Evolutionary conservation across 2,797 vertebrate genomes (phyloP).

Genomic region (Sebastes vulpes): DNA sequence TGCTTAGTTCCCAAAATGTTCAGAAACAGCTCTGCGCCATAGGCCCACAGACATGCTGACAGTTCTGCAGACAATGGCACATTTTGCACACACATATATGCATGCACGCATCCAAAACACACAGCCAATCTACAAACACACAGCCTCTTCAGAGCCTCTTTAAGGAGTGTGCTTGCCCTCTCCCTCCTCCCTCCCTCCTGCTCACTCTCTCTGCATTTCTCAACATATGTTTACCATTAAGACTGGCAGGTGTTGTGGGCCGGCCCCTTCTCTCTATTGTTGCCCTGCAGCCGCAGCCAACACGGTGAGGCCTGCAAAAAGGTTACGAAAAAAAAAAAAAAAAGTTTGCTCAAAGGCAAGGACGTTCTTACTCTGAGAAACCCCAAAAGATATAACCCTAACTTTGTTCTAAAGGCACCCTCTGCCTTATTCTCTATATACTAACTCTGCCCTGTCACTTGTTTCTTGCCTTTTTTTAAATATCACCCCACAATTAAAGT

Average conservation of each 20-base stretch:
- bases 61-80: conserved; percentile 2
- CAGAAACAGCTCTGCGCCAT: neutral
- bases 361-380: conserved; percentile 12
- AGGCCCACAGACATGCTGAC: neutral
- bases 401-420: conserved; percentile 6
- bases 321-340: conserved; percentile 42
- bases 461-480: neutral
- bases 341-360: conserved; percentile 46
- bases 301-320: conserved; percentile 58
- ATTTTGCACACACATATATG: neutral
- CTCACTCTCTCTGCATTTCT: conserved; percentile 46
- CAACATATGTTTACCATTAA: conserved; percentile 85
- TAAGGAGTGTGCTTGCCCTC: conserved; percentile 39
- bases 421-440: neutral
- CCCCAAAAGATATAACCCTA: conserved; percentile 15
- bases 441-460: neutral
- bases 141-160: conserved; percentile 47
- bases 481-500: neutral
- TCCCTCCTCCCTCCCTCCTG: conserved; percentile 27
- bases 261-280: conserved; percentile 74
- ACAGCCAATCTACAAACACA: conserved; percentile 25
- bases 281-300: conserved; percentile 66
- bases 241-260: conserved; percentile 84
- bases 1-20: neutral
- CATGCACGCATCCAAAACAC: neutral